These are phyloP conservation scores for Bicyclus anynana DNA, from an alignment of 1,140 invertebrate genomes.

Conservation along the genomic window DNA sequence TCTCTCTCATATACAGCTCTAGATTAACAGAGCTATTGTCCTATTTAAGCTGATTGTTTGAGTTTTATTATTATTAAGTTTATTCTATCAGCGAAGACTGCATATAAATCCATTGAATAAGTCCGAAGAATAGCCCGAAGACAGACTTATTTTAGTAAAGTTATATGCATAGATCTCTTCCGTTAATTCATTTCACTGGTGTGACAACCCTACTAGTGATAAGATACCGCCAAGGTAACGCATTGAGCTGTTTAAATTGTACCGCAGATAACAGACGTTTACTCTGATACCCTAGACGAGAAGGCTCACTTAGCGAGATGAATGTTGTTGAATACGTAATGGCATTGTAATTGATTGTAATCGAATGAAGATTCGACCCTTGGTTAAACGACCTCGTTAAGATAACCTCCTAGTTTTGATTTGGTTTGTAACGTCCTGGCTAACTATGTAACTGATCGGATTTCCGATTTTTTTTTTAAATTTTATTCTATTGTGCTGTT, in stretches of 20 bases:
- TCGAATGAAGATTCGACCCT: not conserved
- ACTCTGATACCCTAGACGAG: conserved; percentile 14
- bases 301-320: conserved; percentile 16
- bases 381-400: not conserved
- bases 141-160: not conserved
- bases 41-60: too few species aligned
- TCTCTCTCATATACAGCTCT: too few species aligned
- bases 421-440: too few species aligned
- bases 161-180: not conserved
- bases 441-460: too few species aligned
- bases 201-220: conserved; percentile 7
- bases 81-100: too few species aligned
- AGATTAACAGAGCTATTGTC: too few species aligned
- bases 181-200: not conserved
- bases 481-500: too few species aligned
- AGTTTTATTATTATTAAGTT: too few species aligned
- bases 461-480: too few species aligned
- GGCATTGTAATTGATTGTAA: not conserved
- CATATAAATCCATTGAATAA: too few species aligned
- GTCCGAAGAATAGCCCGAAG: not conserved
- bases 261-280: conserved; percentile 19
- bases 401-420: too few species aligned
- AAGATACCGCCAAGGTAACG: conserved; percentile 26
- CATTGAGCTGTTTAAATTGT: conserved; percentile 22
- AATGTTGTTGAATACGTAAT: conserved; percentile 15